Base-by-base conservation (phyloP, 2,888 invertebrate species). In the Morinoia aosen region DNA sequence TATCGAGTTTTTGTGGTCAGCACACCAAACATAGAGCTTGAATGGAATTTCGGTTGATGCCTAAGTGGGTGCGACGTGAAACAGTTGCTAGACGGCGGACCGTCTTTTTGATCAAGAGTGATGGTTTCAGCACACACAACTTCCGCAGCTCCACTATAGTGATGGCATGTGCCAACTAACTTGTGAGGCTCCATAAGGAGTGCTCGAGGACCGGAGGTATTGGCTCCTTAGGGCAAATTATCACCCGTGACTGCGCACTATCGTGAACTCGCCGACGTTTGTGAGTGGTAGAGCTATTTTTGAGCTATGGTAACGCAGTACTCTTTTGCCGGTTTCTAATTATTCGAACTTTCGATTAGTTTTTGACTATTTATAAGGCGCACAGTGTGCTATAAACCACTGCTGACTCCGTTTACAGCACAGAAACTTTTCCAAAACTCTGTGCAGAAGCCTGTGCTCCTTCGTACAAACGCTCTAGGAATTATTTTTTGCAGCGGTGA, bases 211-310 rank as follows among this genome's bases (percentile, higher is more conserved):
- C 76, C 48, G 39, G 39, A 16, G 48, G 90, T 90, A 90, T 90
- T 90, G 40, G 90, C 90, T 90, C 40, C 90, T 48, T 48, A 40
- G 14, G 48, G 90, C 48, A 90, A 90, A 90, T 90, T 90, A 90
- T 48, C 90, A 48, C 90, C 40, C 90, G 48, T 90, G 90, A 90
- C 90, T 40, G 16, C 25, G 90, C 90, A 90, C 40, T 25, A 90
- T 90, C 90, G 40, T 90, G 33, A 33, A 90, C 48, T 39, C 40
- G 16, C 40, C 39, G 90, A 19, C 40, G 90, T 25, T 33, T 76
- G 8, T 33, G 19, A 61, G 25, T 76, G 76, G 76, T 8, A 8
- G 33, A 76, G 25, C 76, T 33, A 33, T 76, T 76, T 76, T 8
- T 76, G 12, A 76, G 25, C 76, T 19, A 76, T 76, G 8, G 33